Percentiles rank a stretch among this genome's conserved stretches.
Conservation (phyloP, 2,888 invertebrate genomes). For the Xiphydria camelus region DNA sequence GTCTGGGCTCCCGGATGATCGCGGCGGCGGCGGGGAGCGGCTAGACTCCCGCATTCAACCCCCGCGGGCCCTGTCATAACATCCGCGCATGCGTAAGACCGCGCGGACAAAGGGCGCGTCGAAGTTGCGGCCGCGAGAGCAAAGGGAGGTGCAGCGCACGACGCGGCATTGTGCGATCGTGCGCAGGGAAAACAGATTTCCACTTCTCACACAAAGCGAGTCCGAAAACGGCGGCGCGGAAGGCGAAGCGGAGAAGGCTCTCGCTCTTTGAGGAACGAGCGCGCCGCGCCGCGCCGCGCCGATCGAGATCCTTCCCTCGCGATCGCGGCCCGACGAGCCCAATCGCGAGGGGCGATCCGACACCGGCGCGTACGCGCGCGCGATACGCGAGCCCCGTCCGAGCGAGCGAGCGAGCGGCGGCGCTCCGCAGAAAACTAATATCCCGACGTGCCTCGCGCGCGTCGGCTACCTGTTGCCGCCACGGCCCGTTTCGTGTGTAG, state of each 20-base stretch:
- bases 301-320: neutral
- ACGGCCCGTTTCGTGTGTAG: neutral
- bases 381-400: no score
- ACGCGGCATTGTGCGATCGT: conserved; percentile 23
- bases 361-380: no score
- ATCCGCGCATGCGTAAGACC: conserved; percentile 5
- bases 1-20: neutral
- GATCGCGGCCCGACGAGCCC: neutral
- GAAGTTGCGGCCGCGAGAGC: conserved; percentile 14
- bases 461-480: neutral
- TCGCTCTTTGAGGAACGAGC: no score
- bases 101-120: conserved; percentile 24
- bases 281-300: no score
- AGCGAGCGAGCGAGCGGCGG: neutral
- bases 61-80: neutral
- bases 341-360: neutral
- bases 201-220: conserved; percentile 11
- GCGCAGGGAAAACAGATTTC: conserved; percentile 25
- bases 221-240: conserved; percentile 1
- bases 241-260: no score
- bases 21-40: no score
- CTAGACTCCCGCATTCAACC: neutral
- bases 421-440: neutral
- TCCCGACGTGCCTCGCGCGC: neutral
- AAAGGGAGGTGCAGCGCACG: conserved; percentile 3